Base-by-base conservation (phyloP, 2,797 vertebrate genomes). In the Enteromius mattozi region DNA sequence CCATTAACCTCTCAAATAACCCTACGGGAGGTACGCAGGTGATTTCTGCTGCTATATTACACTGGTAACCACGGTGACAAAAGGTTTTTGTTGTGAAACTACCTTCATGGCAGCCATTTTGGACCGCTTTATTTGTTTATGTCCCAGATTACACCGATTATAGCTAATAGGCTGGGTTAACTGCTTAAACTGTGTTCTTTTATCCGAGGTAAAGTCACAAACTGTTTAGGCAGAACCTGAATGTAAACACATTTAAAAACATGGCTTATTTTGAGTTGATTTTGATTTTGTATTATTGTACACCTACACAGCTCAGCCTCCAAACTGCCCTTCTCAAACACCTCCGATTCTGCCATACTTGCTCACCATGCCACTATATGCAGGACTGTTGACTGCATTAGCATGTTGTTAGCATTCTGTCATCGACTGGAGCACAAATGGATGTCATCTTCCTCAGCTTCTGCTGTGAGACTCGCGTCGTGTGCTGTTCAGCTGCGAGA, bases 351-450 rank as follows among this genome's bases (percentile, higher is more conserved):
- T 78, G 65, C 51, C 68, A 40, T 69, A 19, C 42, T 37, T 82
- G 17, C 47, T 51, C 51, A 21, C 63, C 40, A 51, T 65, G 40
- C 37, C 78, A 19, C 35, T 21, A 51, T 51, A 42, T 45, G 56
- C n/a, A 78, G 49, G 75, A 59, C 49, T 12, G 33, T 78, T 59
- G 70, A 45, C 70, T 80, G 56, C 77, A 77, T 86, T 80, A 87
- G 76, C 59, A 84, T 85, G 85, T 81, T 80, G 40, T 83, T 87
- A 84, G 80, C 82, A 81, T 83, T 72, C 56, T n/a, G 82, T 12
- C 12, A 81, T 71, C 24, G 54, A 56, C 74, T 45, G 45, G 70
- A 81, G 72, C 78, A 74, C 54, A 71, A 87, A 86, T 76, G 69
- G 78, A 77, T 80, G 51, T 84, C 78, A 66, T 81, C 77, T 83